A percentile compares a stretch with the other conserved stretches of the same genome.
Conservation (phyloP, 2,797 vertebrate species). For the Nyctalus aviator region DNA sequence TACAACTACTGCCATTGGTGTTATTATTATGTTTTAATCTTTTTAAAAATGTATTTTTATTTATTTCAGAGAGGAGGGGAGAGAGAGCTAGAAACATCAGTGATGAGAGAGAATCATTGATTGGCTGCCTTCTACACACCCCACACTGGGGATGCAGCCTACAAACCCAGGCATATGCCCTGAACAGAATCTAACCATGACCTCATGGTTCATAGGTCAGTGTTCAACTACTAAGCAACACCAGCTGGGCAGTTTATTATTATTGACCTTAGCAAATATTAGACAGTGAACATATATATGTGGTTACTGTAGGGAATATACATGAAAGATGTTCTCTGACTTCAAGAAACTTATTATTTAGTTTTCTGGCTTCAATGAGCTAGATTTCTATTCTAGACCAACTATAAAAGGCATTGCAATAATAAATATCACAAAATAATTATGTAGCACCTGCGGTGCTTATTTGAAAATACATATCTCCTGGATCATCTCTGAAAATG, state of each 20-base stretch:
- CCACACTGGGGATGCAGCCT: too few species aligned
- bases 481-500: neutral
- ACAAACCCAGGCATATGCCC: too few species aligned
- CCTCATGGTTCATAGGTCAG: too few species aligned
- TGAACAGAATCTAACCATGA: too few species aligned
- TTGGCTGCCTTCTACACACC: too few species aligned
- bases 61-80: too few species aligned
- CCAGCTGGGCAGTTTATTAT: neutral
- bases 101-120: too few species aligned
- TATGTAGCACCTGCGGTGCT: neutral
- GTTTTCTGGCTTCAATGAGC: neutral
- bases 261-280: slow-evolving; percentile 18
- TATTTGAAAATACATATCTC: slow-evolving; percentile 38
- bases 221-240: too few species aligned
- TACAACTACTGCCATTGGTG: neutral
- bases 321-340: neutral
- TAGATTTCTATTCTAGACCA: neutral
- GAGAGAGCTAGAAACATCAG: too few species aligned
- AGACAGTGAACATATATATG: neutral
- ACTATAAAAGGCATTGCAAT: neutral
- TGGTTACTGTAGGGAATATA: neutral
- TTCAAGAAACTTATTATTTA: neutral
- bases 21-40: neutral
- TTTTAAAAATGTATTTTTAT: too few species aligned
- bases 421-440: neutral